Evolutionary conservation across 2,888 invertebrate species (phyloP), one percentile per base, ranked within the genome.

Genomic region (Agrilus biguttatus): DNA sequence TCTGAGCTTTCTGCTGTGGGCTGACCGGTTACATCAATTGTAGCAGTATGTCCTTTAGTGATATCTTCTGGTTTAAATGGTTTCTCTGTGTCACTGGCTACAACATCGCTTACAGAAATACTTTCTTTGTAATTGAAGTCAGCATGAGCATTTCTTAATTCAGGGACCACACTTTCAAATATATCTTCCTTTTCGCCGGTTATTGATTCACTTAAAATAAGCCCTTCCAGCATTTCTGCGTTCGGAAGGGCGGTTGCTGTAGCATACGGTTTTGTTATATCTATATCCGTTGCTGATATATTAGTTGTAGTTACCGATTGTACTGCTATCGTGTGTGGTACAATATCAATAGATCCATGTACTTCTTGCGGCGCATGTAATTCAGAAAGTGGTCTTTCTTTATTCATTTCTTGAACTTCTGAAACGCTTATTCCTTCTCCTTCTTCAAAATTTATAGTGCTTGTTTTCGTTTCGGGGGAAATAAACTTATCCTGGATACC

Each of bases 381-480:
- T 48, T 62, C 55, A 23, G 57, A 63, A 19, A 74, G 62, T 43
- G 56, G 64, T 61, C 65, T 62, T 69, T 76, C 77, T 57, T 63
- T 70, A 39, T 75, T 66, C 42, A 65, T 63, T 4, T 68, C 54
- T 41, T 71, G 55, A 1, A 74, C 57, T 63, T 78, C 74, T 6
- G 71, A 77, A 12, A 83, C 66, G 54, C 72, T 73, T 37, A 84
- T 50, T 50, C 77, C 60, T 66, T 78, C 72, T 55, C 64, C 73
- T 69, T 68, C 73, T 57, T 65, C 71, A 60, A 72, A 75, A 28
- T 55, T 68, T 28, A 73, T 55, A 42, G 69, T 63, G 7, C 69
- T 70, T 19, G 59, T 63, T 55, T 79, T 80, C 45, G 61, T 61
- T 46, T 73, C 77, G 12, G 74, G 75, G 53, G 62, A 65, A 8